Percentiles rank a stretch among this genome's conserved stretches.
Conservation (phyloP, 2,113 vertebrate species). For the Cacatua alba region DNA sequence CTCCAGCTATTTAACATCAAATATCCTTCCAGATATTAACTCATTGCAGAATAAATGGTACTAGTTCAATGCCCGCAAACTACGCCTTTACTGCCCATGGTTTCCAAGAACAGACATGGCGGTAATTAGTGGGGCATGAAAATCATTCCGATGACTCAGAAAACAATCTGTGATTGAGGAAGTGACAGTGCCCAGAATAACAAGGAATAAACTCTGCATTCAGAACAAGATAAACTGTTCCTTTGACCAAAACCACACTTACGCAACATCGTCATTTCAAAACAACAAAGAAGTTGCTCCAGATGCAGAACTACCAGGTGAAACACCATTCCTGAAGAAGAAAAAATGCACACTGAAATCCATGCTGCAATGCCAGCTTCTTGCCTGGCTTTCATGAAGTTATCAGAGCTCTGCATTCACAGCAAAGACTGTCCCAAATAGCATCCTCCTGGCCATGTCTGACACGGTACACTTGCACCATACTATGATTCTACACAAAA, state of each 20-base stretch:
- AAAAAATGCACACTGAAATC: neutral
- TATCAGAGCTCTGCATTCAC: neutral
- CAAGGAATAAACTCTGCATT: neutral
- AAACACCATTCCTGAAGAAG: neutral
- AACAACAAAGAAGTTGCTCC: neutral
- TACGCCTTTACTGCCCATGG: neutral
- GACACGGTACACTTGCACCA: neutral
- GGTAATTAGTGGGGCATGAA: conserved; percentile 27
- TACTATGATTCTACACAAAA: neutral
- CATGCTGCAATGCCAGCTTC: neutral
- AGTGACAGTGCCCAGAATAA: neutral
- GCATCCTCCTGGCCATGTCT: neutral
- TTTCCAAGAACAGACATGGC: conserved; percentile 1
- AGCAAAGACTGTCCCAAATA: neutral
- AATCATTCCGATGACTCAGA: conserved; percentile 13
- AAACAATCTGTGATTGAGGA: neutral
- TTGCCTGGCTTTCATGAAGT: neutral
- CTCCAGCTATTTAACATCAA: neutral
- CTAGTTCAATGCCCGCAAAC: neutral
- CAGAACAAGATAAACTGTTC: neutral
- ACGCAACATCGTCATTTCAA: fast-evolving
- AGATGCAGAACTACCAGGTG: neutral
- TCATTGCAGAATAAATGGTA: neutral
- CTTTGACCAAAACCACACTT: neutral
- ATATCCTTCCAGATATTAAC: neutral